Percentiles rank a stretch among this genome's conserved stretches.
phyloP scores from a whole-genome alignment of 1,140 invertebrate genomes.

The Ips typographus region DNA sequence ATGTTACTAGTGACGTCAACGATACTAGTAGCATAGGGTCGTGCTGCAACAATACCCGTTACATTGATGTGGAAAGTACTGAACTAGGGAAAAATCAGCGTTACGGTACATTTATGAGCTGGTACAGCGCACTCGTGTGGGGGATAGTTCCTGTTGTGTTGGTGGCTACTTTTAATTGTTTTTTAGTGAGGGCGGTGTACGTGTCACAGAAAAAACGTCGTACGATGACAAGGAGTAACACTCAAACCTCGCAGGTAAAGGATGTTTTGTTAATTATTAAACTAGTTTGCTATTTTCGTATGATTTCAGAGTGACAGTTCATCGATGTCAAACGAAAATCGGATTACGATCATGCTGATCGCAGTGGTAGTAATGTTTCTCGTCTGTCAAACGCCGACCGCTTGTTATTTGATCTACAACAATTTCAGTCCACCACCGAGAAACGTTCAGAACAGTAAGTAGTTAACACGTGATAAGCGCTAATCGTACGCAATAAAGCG shows the following conservation, averaged over 20 bases:
- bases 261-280: not conserved
- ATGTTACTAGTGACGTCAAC: not conserved
- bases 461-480: not conserved
- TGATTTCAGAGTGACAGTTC: conserved; percentile 16
- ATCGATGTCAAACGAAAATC: conserved; percentile 61
- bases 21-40: conserved; percentile 11
- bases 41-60: conserved; percentile 41
- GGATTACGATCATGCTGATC: conserved; percentile 75
- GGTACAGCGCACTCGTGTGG: conserved; percentile 67
- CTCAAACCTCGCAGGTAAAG: conserved; percentile 52
- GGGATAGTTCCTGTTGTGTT: conserved; percentile 67
- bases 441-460: conserved; percentile 37
- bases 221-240: conserved; percentile 55
- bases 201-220: conserved; percentile 57
- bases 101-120: conserved; percentile 66
- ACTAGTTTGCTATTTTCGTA: not conserved
- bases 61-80: conserved; percentile 43
- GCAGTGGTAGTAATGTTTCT: conserved; percentile 74
- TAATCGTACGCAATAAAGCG: not conserved
- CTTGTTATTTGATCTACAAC: conserved; percentile 58
- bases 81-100: conserved; percentile 56
- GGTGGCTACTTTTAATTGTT: conserved; percentile 71
- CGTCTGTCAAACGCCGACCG: conserved; percentile 71
- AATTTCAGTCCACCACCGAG: conserved; percentile 34
- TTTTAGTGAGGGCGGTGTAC: conserved; percentile 68